Base-by-base conservation (phyloP, 2,888 invertebrate genomes). In the Caenorhabditis sulstoni region DNA sequence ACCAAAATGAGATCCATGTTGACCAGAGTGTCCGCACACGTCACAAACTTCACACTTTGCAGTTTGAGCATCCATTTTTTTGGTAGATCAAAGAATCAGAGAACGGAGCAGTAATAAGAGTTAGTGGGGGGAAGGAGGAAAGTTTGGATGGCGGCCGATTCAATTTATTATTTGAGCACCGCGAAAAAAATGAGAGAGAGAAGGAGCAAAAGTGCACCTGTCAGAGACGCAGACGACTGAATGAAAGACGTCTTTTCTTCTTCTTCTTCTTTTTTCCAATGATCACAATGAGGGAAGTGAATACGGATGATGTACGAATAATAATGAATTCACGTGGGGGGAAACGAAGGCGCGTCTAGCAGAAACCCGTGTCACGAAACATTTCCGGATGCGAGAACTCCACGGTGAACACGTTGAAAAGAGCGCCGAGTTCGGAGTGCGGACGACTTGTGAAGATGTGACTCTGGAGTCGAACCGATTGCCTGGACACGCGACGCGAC, bases 321-420 rank as follows among this genome's bases (percentile, higher is more conserved):
- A n/a, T n/a, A n/a, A n/a, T n/a, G n/a, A n/a, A n/a, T n/a, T n/a
- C n/a, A n/a, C n/a, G n/a, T n/a, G n/a, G n/a, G n/a, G n/a, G n/a
- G n/a, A n/a, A n/a, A n/a, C n/a, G n/a, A 22, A 39, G 62, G 29
- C 16, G n/a, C n/a, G 29, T 59, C 20, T 29, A 61, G n/a, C 41
- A 45, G 8, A 71, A 52, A 16, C 71, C 71, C 7, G 71, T 71
- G 20, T 71, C 71, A 11, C 55, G 20, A n/a, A 71, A 71, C 71
- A 64, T 71, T 8, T 71, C 71, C 37, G 71, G 71, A 20, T 71
- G 71, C 2, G 71, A 71, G n/a, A 71, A 71, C n/a, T 71, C 44
- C 0, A 62, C 22, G 5, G 50, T 44, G 61, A 70, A 70, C 23
- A 70, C 44, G 44, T 70, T 61, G 47, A 70, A 70, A 16, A 70